phyloP scores from a whole-genome alignment of 64 coral and sea anemone genomes.

The Catalaphyllia jardinei region DNA sequence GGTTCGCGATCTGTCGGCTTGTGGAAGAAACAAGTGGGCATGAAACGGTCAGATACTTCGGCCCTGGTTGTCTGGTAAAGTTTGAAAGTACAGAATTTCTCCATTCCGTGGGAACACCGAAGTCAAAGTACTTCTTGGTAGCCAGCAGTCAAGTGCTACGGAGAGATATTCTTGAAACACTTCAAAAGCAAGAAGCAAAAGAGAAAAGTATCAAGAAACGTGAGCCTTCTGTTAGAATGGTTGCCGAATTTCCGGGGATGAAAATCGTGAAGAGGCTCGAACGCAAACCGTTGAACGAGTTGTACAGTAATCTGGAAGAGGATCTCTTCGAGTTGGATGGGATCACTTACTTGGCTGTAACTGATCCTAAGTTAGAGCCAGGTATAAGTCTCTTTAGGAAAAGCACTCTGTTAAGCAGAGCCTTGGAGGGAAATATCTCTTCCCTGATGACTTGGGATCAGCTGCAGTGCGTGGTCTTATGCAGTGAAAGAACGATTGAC shows the following conservation, averaged over 20 bases:
- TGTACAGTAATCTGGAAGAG: neutral
- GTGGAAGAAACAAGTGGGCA: constrained; percentile 8
- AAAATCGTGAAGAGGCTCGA: neutral
- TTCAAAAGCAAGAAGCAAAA: neutral
- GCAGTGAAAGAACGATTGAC: neutral
- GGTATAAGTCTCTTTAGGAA: neutral
- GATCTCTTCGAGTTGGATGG: neutral
- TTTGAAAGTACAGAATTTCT: constrained; percentile 19
- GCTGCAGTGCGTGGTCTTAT: neutral
- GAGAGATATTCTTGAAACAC: neutral
- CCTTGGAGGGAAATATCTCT: neutral
- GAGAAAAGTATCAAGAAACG: neutral
- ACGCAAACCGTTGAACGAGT: neutral
- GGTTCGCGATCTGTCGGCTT: neutral
- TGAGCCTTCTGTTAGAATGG: neutral
- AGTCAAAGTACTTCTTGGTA: constrained; percentile 2
- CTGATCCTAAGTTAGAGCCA: neutral
- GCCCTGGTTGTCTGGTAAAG: constrained; percentile 6
- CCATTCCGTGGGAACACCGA: neutral
- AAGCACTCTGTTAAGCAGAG: neutral
- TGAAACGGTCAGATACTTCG: neutral
- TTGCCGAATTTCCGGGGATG: neutral
- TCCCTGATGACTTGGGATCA: neutral
- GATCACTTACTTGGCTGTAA: neutral
- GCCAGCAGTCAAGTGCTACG: neutral